These are phyloP conservation scores for Caranx ignobilis DNA, from an alignment of 2,113 vertebrate species.

Conservation along the genomic window DNA sequence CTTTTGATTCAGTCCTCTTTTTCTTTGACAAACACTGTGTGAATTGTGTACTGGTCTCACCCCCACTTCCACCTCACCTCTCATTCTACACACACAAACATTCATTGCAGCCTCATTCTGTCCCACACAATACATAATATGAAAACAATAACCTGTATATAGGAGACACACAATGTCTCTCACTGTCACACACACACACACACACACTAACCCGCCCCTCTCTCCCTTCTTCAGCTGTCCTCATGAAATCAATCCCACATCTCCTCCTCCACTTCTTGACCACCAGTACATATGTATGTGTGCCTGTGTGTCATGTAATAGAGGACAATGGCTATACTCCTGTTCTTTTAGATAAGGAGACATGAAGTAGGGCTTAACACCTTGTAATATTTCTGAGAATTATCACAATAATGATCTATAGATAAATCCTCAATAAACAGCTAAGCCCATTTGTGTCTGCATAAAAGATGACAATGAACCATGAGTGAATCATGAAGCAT, in stretches of 20 bases:
- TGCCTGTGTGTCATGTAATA: too few relatives aligned
- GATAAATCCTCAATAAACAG: background rate
- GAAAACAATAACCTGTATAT: conserved; percentile 7
- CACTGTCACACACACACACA: background rate
- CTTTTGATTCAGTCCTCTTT: background rate
- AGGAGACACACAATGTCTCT: too few relatives aligned
- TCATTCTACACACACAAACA: background rate
- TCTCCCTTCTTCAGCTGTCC: conserved; percentile 20
- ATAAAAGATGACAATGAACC: too few relatives aligned
- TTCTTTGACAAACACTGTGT: background rate
- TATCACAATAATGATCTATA: background rate
- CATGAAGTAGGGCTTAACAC: too few relatives aligned
- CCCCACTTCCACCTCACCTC: background rate
- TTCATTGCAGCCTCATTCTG: background rate
- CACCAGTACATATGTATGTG: too few relatives aligned
- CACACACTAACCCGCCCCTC: background rate
- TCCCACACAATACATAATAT: conserved; percentile 20
- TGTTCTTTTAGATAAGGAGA: too few relatives aligned
- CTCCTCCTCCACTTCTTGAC: background rate
- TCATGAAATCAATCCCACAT: conserved; percentile 23
- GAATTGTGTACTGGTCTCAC: conserved; percentile 14
- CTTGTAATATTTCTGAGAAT: background rate
- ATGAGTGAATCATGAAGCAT: background rate
- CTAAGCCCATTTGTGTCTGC: too few relatives aligned
- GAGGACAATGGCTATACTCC: too few relatives aligned